A percentile compares a stretch with the other conserved stretches of the same genome.
These are phyloP conservation scores for Anoura caudifer DNA, from an alignment of 2,113 vertebrate genomes.

Conservation along the genomic window DNA sequence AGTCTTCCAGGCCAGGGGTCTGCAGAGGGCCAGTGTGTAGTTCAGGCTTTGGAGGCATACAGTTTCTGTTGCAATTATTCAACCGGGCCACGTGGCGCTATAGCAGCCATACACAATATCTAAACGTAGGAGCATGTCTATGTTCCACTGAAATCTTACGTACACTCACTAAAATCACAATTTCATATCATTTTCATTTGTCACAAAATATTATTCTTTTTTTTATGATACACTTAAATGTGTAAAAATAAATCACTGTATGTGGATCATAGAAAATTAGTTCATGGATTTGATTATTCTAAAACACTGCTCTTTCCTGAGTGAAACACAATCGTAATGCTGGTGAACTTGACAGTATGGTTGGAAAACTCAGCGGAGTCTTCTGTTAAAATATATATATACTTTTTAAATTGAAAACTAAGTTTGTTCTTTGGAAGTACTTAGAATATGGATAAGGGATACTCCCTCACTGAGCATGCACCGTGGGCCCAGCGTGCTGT, in stretches of 20 bases:
- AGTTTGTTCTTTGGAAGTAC: background rate
- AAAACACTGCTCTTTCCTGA: background rate
- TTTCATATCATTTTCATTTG: background rate
- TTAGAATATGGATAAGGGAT: background rate
- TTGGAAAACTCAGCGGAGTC: background rate
- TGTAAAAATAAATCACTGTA: background rate
- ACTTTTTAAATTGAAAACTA: no score
- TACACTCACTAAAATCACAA: background rate
- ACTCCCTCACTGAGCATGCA: background rate
- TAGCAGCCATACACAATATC: accelerated
- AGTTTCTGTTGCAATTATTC: background rate
- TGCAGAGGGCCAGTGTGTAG: background rate
- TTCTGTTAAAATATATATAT: background rate
- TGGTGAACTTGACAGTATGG: background rate
- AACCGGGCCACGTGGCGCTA: accelerated
- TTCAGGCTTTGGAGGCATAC: background rate
- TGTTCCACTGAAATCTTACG: background rate
- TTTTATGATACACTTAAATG: background rate
- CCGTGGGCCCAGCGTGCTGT: background rate
- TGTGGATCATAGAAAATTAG: background rate
- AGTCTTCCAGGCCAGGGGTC: background rate
- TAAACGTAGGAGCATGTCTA: background rate
- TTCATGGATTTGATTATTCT: background rate
- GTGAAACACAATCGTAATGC: background rate
- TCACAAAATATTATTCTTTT: background rate